Evolutionary conservation across 2,888 invertebrate genomes (phyloP).

Genomic region (Platycheirus albimanus): DNA sequence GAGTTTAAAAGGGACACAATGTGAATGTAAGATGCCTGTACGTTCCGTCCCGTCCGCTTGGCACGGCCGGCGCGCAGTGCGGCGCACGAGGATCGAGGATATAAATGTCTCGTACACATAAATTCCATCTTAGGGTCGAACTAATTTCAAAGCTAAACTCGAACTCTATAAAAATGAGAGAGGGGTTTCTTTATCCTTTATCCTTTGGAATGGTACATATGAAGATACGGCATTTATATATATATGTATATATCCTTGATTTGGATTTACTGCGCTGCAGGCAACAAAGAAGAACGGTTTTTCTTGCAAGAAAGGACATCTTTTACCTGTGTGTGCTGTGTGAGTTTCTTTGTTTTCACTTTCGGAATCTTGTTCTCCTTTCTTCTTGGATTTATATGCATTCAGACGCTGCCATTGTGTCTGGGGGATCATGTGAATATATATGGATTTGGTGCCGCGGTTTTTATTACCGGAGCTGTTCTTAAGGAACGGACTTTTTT

Average conservation of each 20-base stretch:
- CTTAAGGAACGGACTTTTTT: conserved; percentile 1
- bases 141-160: conserved; percentile 40
- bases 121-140: conserved; percentile 37
- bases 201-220: too few species aligned
- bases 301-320: conserved; percentile 37
- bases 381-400: not conserved
- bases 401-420: conserved; percentile 25
- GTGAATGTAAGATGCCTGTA: conserved; percentile 10
- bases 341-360: conserved; percentile 29
- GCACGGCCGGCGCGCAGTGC: too few species aligned
- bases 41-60: too few species aligned
- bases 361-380: conserved; percentile 25
- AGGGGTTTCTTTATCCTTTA: conserved; percentile 12
- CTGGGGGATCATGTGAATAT: not conserved
- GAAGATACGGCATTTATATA: too few species aligned
- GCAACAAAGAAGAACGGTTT: conserved; percentile 25
- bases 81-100: not conserved
- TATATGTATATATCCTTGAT: conserved; percentile 32
- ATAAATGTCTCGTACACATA: conserved; percentile 22
- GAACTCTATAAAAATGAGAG: conserved; percentile 13
- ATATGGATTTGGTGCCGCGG: conserved; percentile 26
- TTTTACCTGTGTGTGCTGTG: conserved; percentile 27
- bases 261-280: conserved; percentile 26
- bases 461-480: conserved; percentile 18
- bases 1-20: conserved; percentile 19